Base-by-base conservation (phyloP, 2,888 invertebrate genomes). In the Philonicus albiceps region DNA sequence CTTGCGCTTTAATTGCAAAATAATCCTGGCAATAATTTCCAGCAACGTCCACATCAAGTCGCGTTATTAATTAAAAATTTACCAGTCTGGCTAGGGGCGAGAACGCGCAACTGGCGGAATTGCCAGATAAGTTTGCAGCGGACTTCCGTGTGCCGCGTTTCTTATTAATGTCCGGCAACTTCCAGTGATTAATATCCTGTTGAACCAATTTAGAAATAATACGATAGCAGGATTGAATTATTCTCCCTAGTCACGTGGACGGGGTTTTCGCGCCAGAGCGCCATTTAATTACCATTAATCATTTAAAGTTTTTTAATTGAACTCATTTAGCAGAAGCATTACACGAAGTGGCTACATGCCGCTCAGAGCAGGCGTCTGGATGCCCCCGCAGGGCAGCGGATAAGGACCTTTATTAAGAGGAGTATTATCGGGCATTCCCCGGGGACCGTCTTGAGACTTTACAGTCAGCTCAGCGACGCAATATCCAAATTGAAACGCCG, bases 141-240 rank as follows among this genome's bases (percentile, higher is more conserved):
- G 34, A 27, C 7, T 27, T 27, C 64, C 64, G 64, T 64, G 0
- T 11, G 22, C 64, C 64, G 64, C 64, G 64, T 43, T 31, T 27
- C 76, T 76, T 76, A 76, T 76, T 76, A 76, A 80, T 30, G 80
- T 80, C 80, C 80, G 53, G 80, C 27, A 80, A 8, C 49, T 80
- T 53, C 31, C 40, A 31, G 80, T 80, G 80, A 80, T 80, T 80
- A 80, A 80, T 80, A 80, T 80, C 53, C 80, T 53, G 53, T 34
- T 80, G 80, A 53, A 80, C 80, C 80, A 80, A 80, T 80, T 53
- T 80, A 80, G 80, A 80, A 80, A 80, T 80, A 80, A 80, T 80
- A 31, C 53, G 80, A 64, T 53, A 19, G 31, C 80, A 34, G 53
- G 80, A 80, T 80, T 80, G 53, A 80, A 53, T 80, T 53, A 53